These are phyloP conservation scores for Umimayanthus chanpuru DNA, from an alignment of 92 coral and sea anemone species.

Conservation along the genomic window DNA sequence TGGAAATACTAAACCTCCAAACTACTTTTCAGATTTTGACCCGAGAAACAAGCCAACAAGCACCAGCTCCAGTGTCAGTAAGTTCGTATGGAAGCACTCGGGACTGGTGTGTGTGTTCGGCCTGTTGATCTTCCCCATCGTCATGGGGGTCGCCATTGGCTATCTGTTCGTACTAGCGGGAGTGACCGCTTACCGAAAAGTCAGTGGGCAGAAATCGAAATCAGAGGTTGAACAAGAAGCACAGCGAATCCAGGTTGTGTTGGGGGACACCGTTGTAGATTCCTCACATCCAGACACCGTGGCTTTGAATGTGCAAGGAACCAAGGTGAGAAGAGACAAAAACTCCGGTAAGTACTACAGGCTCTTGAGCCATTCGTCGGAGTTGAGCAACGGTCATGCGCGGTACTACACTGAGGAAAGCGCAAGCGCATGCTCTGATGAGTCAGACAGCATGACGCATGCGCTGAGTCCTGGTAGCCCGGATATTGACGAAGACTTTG, in stretches of 20 bases:
- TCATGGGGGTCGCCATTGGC: conserved; percentile 92
- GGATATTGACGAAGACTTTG: conserved; percentile 57
- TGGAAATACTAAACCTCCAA: too few species aligned
- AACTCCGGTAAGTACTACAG: conserved; percentile 69
- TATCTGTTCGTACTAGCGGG: conserved; percentile 77
- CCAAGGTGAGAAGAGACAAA: conserved; percentile 50
- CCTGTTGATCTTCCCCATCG: conserved; percentile 78
- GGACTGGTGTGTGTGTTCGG: conserved; percentile 85
- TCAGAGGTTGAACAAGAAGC: conserved; percentile 71
- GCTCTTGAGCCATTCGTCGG: conserved; percentile 67
- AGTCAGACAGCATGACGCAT: conserved; percentile 51
- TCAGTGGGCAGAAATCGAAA: conserved; percentile 64
- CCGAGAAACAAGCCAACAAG: conserved; percentile 81
- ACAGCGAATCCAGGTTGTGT: conserved; percentile 83
- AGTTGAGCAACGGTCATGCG: conserved; percentile 66
- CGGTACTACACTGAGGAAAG: conserved; percentile 58
- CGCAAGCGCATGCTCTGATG: conserved; percentile 65
- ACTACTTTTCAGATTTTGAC: conserved; percentile 71
- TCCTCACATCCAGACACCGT: conserved; percentile 91
- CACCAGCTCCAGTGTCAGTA: conserved; percentile 67
- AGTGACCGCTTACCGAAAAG: conserved; percentile 80
- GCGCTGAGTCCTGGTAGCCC: conserved; percentile 49
- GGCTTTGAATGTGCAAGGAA: conserved; percentile 81
- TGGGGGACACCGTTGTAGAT: conserved; percentile 87
- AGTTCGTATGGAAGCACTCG: conserved; percentile 88